A percentile compares a stretch with the other conserved stretches of the same genome.
Evolutionary conservation across 2,797 vertebrate genomes (phyloP).

Genomic region (Rhincodon typus): DNA sequence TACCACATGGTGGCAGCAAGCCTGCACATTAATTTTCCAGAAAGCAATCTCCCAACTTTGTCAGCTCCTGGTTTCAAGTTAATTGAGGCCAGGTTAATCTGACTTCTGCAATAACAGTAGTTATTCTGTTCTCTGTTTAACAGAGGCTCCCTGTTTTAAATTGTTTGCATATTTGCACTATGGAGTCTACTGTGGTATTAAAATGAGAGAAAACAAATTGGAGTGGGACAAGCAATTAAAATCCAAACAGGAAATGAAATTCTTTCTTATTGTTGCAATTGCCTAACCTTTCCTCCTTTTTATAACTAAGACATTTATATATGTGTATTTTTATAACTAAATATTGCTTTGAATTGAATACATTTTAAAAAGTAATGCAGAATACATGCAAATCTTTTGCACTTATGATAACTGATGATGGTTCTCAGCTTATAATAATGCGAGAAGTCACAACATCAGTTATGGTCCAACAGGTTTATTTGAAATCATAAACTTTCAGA

Average conservation of each 20-base stretch:
- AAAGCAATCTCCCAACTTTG: not conserved
- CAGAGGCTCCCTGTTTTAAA: not conserved
- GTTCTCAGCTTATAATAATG: not conserved
- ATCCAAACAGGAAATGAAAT: not conserved
- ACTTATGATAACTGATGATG: not conserved
- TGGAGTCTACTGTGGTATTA: slow-evolving; percentile 5
- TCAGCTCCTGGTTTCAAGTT: slow-evolving; percentile 3
- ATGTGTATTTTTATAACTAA: not conserved
- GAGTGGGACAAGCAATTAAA: not conserved
- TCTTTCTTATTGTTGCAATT: not conserved
- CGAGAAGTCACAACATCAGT: not conserved
- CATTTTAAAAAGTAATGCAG: not conserved
- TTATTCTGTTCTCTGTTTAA: slow-evolving; percentile 29
- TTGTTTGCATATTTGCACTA: slow-evolving; percentile 9
- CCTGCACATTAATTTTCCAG: not conserved
- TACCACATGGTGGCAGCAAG: slow-evolving; percentile 26
- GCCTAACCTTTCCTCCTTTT: not conserved
- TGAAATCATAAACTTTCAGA: no score
- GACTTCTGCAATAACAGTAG: slow-evolving; percentile 20
- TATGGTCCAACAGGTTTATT: no score
- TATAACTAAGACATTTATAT: no score
- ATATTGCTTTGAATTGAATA: not conserved
- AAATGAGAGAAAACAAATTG: not conserved
- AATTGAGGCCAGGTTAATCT: slow-evolving; percentile 24
- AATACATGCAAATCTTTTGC: not conserved